Evolutionary conservation across 2,113 vertebrate genomes (phyloP).

Genomic region (Neotoma lepida): DNA sequence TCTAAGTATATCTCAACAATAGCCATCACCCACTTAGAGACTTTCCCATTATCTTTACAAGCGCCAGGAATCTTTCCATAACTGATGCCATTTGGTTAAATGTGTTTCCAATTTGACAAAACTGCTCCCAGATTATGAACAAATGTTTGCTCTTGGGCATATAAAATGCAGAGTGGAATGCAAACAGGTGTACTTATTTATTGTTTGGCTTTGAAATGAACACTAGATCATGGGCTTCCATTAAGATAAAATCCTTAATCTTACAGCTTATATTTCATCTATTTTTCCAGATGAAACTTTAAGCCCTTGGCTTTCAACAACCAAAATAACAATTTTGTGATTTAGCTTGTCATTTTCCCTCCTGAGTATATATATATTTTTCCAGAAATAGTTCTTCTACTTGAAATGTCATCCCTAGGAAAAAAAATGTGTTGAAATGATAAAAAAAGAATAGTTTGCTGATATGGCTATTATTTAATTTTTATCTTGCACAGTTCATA

Average conservation of each 20-base stretch:
- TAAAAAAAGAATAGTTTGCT: background rate
- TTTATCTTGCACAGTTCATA: background rate
- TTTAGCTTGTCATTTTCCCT: background rate
- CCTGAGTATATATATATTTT: background rate
- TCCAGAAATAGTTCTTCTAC: background rate
- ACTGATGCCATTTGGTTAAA: background rate
- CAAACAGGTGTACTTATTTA: conserved; percentile 41
- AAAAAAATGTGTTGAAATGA: conserved; percentile 9
- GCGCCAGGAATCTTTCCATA: background rate
- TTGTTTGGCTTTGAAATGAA: conserved; percentile 8
- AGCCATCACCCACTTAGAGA: background rate
- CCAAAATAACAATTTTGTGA: conserved; percentile 29
- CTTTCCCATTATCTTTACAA: conserved; percentile 64
- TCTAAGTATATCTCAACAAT: conserved; percentile 36
- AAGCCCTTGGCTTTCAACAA: conserved; percentile 45
- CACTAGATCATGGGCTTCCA: background rate
- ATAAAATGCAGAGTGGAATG: background rate
- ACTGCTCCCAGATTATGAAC: conserved; percentile 50
- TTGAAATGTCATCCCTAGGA: conserved; percentile 27
- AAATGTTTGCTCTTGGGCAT: background rate
- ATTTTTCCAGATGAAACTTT: conserved; percentile 35
- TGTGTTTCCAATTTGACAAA: conserved; percentile 66
- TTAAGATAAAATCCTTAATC: background rate
- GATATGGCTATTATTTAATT: background rate
- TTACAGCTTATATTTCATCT: background rate